These are phyloP conservation scores for Aramus guarauna DNA, from an alignment of 2,113 vertebrate species.

Conservation along the genomic window DNA sequence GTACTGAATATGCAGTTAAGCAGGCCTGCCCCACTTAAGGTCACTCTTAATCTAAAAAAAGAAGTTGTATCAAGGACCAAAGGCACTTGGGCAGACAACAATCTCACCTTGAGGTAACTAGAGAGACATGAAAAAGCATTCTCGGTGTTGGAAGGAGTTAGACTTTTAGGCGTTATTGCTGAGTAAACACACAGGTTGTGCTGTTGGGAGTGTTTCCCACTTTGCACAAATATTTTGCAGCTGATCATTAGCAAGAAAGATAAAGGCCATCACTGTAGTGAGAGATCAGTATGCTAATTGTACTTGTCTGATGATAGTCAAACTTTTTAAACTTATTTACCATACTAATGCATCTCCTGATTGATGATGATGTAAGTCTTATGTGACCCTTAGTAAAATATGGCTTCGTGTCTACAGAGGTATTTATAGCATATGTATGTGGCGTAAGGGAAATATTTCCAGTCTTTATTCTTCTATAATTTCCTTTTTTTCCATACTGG, in stretches of 20 bases:
- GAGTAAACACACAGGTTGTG: background rate
- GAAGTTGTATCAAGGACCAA: background rate
- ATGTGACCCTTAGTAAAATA: background rate
- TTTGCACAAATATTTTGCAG: background rate
- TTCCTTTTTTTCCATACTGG: slow-evolving; percentile 53
- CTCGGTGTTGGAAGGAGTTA: background rate
- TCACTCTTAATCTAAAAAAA: background rate
- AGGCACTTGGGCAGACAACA: background rate
- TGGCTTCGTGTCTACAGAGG: background rate
- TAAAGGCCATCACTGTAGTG: background rate
- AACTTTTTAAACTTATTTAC: background rate
- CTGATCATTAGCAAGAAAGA: background rate
- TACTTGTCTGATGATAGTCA: background rate
- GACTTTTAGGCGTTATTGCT: background rate
- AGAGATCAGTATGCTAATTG: background rate
- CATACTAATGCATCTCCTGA: background rate
- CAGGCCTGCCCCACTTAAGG: background rate
- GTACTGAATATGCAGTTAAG: background rate
- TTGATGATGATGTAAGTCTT: background rate
- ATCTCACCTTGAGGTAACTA: background rate
- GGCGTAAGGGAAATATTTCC: slow-evolving; percentile 30
- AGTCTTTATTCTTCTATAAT: slow-evolving; percentile 59
- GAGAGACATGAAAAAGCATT: background rate
- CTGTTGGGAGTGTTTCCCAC: background rate
- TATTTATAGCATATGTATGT: slow-evolving; percentile 34